Base-by-base conservation (phyloP, 2,888 invertebrate species). In the Drosophila tanythrix region DNA sequence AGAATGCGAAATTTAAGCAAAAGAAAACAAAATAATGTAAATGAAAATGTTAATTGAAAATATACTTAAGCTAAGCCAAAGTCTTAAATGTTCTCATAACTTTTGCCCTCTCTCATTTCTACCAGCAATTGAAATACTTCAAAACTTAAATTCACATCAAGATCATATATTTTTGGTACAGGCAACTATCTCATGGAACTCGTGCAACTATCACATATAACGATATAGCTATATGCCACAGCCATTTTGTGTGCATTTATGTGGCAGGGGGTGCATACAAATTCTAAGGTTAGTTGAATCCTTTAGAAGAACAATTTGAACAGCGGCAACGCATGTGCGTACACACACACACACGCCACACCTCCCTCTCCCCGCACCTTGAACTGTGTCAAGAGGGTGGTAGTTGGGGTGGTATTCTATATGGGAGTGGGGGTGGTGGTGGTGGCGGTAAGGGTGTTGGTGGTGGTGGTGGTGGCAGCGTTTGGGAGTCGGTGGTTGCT, bases 401-500 rank as follows among this genome's bases (percentile, higher is more conserved):
- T 65, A 59, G 60, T 69, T 66, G 51, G 66, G 70, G 59, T 51
- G 59, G 57, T 5, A 36, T 11, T n/a, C 18, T 7, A 27, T 3
- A n/a, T 3, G 15, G n/a, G 11, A 21, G 66, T 67, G 46, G 59
- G 36, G 55, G 58, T 56, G 67, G 33, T 50, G 58, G 43, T 36
- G 70, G 52, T 61, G 25, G 52, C 61, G 25, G 55, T 8, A 46
- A 46, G 46, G 62, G 70, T 43, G 84, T 73, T 72, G 79, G 36
- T 51, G 71, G 36, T 53, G 71, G 35, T 52, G 71, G 53, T 59
- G 67, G 55, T 35, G 48, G 55, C 55, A 56, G n/a, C 27, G 38
- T 57, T 73, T 63, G 73, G 74, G 83, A 64, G 71, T 82, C 65
- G 89, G 90, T 88, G 90, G 88, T 90, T 79, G 88, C 75, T 90